phyloP scores from a whole-genome alignment of 2,113 vertebrate genomes.

The Leptocoma aspasia region DNA sequence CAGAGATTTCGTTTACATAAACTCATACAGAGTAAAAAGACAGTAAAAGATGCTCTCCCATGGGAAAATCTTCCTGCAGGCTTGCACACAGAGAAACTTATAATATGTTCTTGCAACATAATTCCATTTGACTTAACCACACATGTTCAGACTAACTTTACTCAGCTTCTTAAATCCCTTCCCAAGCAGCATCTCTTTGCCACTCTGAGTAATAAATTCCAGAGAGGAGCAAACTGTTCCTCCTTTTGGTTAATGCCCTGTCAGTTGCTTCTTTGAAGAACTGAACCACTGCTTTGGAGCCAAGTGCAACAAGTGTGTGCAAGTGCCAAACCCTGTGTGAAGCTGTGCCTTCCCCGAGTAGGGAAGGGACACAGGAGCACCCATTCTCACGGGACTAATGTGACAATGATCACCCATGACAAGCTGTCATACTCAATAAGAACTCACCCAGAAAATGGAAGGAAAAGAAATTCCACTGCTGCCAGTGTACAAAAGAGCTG shows the following conservation, averaged over 20 bases:
- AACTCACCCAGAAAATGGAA: slow-evolving; percentile 77
- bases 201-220: not conserved
- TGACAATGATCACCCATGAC: slow-evolving; percentile 78
- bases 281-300: not conserved
- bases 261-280: not conserved
- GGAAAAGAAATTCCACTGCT: slow-evolving; percentile 70
- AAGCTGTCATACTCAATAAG: slow-evolving; percentile 80
- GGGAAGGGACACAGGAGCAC: not conserved
- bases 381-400: not conserved
- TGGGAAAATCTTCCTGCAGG: too few relatives aligned
- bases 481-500: slow-evolving; percentile 46
- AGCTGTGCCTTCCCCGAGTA: not conserved
- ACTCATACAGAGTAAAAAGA: too few relatives aligned
- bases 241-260: not conserved
- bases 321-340: not conserved
- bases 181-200: not conserved
- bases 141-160: not conserved
- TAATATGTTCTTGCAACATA: too few relatives aligned
- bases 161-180: not conserved
- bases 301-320: not conserved
- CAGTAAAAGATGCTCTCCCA: too few relatives aligned
- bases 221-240: not conserved
- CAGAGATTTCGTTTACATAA: too few relatives aligned
- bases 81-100: too few relatives aligned
- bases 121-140: not conserved